phyloP scores from a whole-genome alignment of 2,113 vertebrate species.

The Saiga tatarica region DNA sequence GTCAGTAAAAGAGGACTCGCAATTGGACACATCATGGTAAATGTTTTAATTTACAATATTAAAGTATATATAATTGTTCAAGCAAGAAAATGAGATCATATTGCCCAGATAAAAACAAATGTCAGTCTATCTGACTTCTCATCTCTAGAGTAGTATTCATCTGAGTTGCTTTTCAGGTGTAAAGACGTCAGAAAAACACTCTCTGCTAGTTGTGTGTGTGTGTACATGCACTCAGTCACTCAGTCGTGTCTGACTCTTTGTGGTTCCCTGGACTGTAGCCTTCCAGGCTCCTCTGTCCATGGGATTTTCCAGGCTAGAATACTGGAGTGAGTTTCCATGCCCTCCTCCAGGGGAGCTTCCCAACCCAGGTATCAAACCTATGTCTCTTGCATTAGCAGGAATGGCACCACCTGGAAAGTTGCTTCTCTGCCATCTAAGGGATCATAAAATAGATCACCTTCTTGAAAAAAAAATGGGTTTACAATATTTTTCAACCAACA shows the following conservation, averaged over 20 bases:
- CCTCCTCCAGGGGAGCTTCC: neutral
- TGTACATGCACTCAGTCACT: neutral
- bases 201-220: neutral
- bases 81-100: neutral
- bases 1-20: neutral
- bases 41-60: constrained; percentile 42
- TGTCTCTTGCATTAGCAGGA: neutral
- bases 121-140: neutral
- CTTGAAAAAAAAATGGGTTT: constrained; percentile 39
- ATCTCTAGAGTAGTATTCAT: neutral
- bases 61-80: constrained; percentile 4
- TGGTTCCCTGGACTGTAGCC: neutral
- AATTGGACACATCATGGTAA: neutral
- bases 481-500: constrained; percentile 29
- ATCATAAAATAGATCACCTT: neutral
- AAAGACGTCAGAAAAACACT: constrained; percentile 18
- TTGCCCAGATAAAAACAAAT: constrained; percentile 17
- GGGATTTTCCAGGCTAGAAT: neutral
- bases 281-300: neutral
- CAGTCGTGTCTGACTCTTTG: neutral
- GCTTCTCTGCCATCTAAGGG: neutral
- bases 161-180: constrained; percentile 9
- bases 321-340: neutral
- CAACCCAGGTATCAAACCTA: neutral
- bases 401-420: neutral